Percentiles rank a stretch among this genome's conserved stretches.
phyloP scores from a whole-genome alignment of 2,888 invertebrate species.

The Drosophila subquinaria region DNA sequence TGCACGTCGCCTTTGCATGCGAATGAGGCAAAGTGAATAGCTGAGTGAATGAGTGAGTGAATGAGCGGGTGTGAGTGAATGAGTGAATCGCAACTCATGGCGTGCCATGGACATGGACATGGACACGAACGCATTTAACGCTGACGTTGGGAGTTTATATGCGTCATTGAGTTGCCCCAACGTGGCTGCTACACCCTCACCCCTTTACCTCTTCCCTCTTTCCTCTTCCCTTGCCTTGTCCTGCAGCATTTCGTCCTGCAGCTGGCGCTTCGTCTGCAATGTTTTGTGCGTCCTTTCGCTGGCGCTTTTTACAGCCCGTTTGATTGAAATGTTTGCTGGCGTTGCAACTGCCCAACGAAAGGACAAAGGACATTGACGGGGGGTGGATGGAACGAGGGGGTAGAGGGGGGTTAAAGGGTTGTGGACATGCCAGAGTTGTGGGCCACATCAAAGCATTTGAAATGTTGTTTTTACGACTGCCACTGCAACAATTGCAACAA shows the following conservation, averaged over 20 bases:
- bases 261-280: constrained; percentile 14
- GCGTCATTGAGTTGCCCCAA: constrained; percentile 64
- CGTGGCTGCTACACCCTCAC: constrained; percentile 7
- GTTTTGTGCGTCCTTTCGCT: constrained; percentile 42
- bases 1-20: constrained; percentile 63
- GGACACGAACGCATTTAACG: constrained; percentile 77
- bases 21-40: constrained; percentile 50
- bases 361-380: background rate
- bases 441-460: constrained; percentile 75
- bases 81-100: constrained; percentile 76
- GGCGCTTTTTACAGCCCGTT: constrained; percentile 57
- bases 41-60: constrained; percentile 49
- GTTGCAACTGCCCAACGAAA: constrained; percentile 44
- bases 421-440: constrained; percentile 29
- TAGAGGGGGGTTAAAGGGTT: background rate
- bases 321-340: constrained; percentile 80
- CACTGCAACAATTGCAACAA: constrained; percentile 72
- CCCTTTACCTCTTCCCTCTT: background rate
- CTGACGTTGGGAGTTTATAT: constrained; percentile 76
- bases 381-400: background rate
- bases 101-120: constrained; percentile 52
- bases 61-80: constrained; percentile 35
- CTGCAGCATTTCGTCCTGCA: constrained; percentile 3
- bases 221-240: background rate
- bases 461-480: constrained; percentile 67